phyloP scores from a whole-genome alignment of 2,113 vertebrate species.

The Oreotragus oreotragus region DNA sequence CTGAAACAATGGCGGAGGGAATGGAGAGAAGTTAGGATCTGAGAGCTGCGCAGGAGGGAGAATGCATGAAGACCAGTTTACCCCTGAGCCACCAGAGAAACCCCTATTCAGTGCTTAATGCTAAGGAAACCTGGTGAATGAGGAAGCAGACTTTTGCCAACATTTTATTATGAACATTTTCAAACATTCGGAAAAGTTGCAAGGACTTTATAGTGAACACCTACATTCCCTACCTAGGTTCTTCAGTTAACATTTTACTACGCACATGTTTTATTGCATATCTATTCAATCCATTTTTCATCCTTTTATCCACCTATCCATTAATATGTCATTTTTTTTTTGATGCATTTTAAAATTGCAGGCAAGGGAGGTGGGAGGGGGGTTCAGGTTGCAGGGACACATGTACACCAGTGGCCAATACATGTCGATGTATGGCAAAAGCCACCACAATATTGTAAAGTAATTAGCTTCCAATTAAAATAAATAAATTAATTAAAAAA shows the following conservation, averaged over 20 bases:
- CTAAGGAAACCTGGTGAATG: neutral
- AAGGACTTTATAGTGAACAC: neutral
- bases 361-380: neutral
- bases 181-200: neutral
- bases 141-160: neutral
- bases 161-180: neutral
- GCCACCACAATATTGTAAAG: neutral
- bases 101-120: neutral
- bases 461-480: neutral
- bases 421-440: neutral
- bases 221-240: neutral
- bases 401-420: neutral
- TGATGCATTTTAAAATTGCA: neutral
- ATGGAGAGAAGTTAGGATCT: neutral
- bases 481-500: neutral
- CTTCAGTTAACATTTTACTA: neutral
- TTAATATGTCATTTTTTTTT: neutral
- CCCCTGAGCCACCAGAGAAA: neutral
- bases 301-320: neutral
- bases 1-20: neutral
- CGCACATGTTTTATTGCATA: neutral
- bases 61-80: neutral
- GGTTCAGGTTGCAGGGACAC: neutral
- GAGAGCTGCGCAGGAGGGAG: neutral
- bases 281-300: neutral